Evolutionary conservation across 2,113 vertebrate species (phyloP), one percentile per base, ranked within the genome.

Genomic region (Trinectes maculatus): DNA sequence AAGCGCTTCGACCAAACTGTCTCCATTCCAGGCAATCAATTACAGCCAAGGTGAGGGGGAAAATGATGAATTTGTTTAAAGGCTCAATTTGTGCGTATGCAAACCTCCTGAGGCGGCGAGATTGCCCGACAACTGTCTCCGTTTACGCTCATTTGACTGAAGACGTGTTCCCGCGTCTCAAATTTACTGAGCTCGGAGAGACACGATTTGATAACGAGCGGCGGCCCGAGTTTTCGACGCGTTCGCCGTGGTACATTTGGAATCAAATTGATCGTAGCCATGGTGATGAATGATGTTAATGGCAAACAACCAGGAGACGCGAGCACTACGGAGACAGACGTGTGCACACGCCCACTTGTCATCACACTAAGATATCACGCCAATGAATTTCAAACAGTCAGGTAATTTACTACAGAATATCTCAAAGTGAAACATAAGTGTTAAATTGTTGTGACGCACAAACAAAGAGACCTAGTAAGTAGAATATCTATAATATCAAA

Each of bases 21-120:
- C 83, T 89, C 87, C 66, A 84, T 88, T 77, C 63, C 46, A 60
- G 43, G 44, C 83, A 85, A 90, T 86, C 87, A 88, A 89, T 90
- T 85, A 85, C 79, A 79, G 79, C 76, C 87, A 88, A 88, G 82
- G 83, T 88, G 83, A 87, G 82, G 58, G 48, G 60, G 53, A 75
- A 74, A 66, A 82, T 80, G 74, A 85, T 72, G 77, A 83, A 83
- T 87, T 88, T 82, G 84, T 82, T 86, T 77, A 79, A 85, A 77
- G 60, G 73, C 60, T 57, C 63, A 54, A 58, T 74, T 60, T 47
- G 22, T 7, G 44, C 15, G 19, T 28, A 49, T 22, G 51, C 0
- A 3, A 4, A 3, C 44, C 28, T 26, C 48, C 59, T 46, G 82
- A 75, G 74, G 47, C 39, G 37, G 42, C 4, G 33, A 77, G 55